These are phyloP conservation scores for Sciurus carolinensis DNA, from an alignment of 2,797 vertebrate genomes.

Conservation along the genomic window DNA sequence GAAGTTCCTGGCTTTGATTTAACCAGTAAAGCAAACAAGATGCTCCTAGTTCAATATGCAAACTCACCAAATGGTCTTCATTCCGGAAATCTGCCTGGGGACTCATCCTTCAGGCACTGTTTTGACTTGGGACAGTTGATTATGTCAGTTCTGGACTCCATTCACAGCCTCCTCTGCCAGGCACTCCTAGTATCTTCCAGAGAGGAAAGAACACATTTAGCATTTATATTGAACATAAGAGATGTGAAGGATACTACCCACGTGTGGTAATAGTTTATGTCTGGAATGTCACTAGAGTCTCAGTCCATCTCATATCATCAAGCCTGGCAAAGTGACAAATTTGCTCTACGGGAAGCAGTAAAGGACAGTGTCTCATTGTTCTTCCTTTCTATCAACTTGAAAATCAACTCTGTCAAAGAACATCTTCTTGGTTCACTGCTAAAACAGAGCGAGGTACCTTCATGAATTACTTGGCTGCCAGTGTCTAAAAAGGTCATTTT, in stretches of 20 bases:
- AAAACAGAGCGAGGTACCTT: constrained; percentile 32
- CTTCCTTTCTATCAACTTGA: constrained; percentile 24
- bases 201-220: constrained; percentile 3
- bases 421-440: constrained; percentile 43
- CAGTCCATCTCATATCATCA: not conserved
- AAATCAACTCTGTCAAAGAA: constrained; percentile 41
- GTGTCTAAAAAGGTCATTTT: constrained; percentile 55
- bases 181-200: constrained; percentile 58
- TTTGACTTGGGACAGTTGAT: constrained; percentile 67
- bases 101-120: constrained; percentile 55
- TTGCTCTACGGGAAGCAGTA: not conserved
- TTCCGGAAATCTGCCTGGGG: constrained; percentile 57
- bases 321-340: not conserved
- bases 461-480: constrained; percentile 27
- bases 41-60: constrained; percentile 49
- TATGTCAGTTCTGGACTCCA: constrained; percentile 49
- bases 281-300: not conserved
- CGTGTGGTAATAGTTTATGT: not conserved
- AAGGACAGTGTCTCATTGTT: not conserved
- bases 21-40: constrained; percentile 55
- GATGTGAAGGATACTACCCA: not conserved
- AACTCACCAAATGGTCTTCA: constrained; percentile 69
- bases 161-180: constrained; percentile 50
- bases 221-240: not conserved
- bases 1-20: constrained; percentile 60